Base-by-base conservation (phyloP, 2,888 invertebrate genomes). In the Sminthurinus aureus region DNA sequence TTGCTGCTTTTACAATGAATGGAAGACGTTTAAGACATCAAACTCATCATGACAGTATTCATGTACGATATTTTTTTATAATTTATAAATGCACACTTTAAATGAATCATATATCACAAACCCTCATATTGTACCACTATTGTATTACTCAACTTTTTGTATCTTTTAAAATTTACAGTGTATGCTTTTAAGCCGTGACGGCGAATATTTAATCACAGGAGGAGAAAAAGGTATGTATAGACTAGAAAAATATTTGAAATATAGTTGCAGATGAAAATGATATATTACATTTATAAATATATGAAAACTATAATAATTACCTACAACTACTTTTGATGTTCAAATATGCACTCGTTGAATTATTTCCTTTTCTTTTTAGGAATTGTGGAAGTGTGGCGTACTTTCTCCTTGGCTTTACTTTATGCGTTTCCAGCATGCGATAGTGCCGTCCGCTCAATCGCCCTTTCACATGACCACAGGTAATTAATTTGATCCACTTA, bases 401-500 rank as follows among this genome's bases (percentile, higher is more conserved):
- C 98, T 83, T 98, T 97, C 92, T 98, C 98, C 90, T 93, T 99
- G 89, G 96, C 98, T 89, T 94, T 98, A 89, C 94, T 99, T 18
- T 99, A 99, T 92, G 97, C 98, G 88, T 99, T 98, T 92, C 99
- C 98, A 89, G 96, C 97, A 85, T 97, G 98, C 91, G 98, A 98
- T 92, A 96, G 97, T 91, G 95, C 96, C 90, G 96, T 99, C 88
- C 93, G 96, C 89, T 97, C 98, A 82, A 93, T 99, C 87, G 98
- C 99, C 87, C 94, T 99, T 89, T 96, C 98, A 86, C 98, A 98
- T 91, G 99, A 99, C 93, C 99, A 99, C 93, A 97, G 98, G 98
- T 98, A 92, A 67, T 73, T 24, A 20, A 22, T 24, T 38, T 20
- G n/a, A 52, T 24, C 3, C 20, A 20, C 9, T 15, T 52, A 9